Evolutionary conservation across 2,797 vertebrate species (phyloP), one percentile per base, ranked within the genome.

Genomic region (Bradypodion ventrale): DNA sequence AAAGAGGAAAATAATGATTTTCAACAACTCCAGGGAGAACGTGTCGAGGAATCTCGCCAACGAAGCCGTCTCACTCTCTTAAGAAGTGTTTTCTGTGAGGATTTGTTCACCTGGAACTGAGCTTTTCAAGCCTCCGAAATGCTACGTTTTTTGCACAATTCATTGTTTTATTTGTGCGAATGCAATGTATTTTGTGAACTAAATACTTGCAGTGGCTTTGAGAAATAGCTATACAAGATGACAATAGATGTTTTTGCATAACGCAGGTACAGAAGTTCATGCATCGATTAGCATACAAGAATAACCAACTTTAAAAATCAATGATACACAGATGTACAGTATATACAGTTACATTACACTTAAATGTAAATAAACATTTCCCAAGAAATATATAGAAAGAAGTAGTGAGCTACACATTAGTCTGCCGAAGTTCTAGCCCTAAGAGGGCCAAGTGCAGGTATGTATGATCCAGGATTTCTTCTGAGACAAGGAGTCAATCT

Each of bases 291-390:
- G 89, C 91, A 87, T 94, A 95, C 94, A 95, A 6, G 91, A 90
- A 80, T 92, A 93, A 93, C 92, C 56, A 77, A 93, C 89, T 87
- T 73, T 63, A 87, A 91, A 91, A 77, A 92, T 89, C 93, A 92
- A 92, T 93, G 92, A 92, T 93, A 94, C 87, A 94, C 92, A 94
- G 93, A 96, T 98, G 94, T 98, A 98, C 97, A 97, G 87, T 97
- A 97, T 97, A 96, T 97, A 98, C 97, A 98, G 92, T 95, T 95
- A 96, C 96, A 96, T 96, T 92, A 95, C 93, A 93, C 87, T 95
- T 92, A 93, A 91, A 78, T 83, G 90, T 92, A 94, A 93, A 94
- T 95, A 69, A 95, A 96, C 91, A 94, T 94, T 97, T 95, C 97
- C 95, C 92, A 96, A 95, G 92, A 92, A 96, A 97, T 90, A 89